Evolutionary conservation across 2,888 invertebrate species (phyloP), one percentile per base, ranked within the genome.

Genomic region (Meteorus cinctellus): DNA sequence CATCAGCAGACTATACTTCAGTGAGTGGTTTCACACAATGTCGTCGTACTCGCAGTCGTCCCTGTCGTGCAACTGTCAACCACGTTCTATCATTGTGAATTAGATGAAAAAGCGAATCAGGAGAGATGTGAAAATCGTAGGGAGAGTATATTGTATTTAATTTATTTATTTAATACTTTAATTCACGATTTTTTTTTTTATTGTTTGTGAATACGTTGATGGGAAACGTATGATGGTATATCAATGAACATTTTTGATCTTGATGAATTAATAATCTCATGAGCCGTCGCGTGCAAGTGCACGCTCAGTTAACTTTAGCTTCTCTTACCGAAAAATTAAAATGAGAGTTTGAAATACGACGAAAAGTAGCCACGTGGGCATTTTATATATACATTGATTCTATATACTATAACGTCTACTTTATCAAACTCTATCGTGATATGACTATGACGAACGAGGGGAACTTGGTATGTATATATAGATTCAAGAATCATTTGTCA

Each of bases 401-500:
- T 12, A 41, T 41, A 41, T 24, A 68, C 51, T 45, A 48, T 45
- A 48, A 14, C 51, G 51, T 68, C 29, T 24, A 34, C 69, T 69
- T 76, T 78, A 76, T 78, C 77, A 77, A 78, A 76, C 31, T 75
- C 79, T 75, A 77, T 78, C 60, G 71, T 70, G 60, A 69, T 41
- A 41, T 78, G 75, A 80, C 78, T 76, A 77, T 73, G 74, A 78
- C 76, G 78, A 80, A 75, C 69, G 76, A 80, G 72, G 75, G 75
- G 77, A 67, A 74, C 71, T 71, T 19, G 77, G 74, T 41, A 41
- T 41, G 12, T 41, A 41, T 41, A 41, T 41, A 41, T 75, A 78
- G 76, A 74, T 72, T 75, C 16, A 19, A 65, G 74, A 74, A 77
- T 78, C 78, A 77, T 80, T 80, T 80, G 78, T 80, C 78, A 80